A percentile compares a stretch with the other conserved stretches of the same genome.
Evolutionary conservation across 35 echinoderm and acorn worm genomes (phyloP).

Genomic region (Amphiura filiformis): DNA sequence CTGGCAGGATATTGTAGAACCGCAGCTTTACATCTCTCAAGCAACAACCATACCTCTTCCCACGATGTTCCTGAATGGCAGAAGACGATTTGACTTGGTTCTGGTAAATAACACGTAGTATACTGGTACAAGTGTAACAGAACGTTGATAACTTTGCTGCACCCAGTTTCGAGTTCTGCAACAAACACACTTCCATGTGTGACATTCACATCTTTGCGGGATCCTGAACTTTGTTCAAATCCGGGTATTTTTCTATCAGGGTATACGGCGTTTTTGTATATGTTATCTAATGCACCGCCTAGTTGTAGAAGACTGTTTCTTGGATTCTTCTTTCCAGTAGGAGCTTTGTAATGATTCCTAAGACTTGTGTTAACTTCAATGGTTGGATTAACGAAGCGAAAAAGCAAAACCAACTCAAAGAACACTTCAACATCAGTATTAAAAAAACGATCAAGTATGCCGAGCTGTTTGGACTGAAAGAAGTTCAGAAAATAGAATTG

Average conservation of each 20-base stretch:
- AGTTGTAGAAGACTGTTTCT: slow-evolving; percentile 4
- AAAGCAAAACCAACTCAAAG: background rate
- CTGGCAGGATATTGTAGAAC: background rate
- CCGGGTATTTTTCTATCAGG: background rate
- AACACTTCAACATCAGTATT: background rate
- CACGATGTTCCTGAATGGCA: slow-evolving; percentile 17
- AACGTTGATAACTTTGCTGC: slow-evolving; percentile 4
- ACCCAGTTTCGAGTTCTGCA: slow-evolving; percentile 8
- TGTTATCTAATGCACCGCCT: slow-evolving; percentile 9
- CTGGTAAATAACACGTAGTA: slow-evolving; percentile 21
- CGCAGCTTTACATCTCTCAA: slow-evolving; percentile 11
- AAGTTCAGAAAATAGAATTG: slow-evolving; percentile 30
- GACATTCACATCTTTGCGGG: background rate
- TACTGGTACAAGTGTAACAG: background rate
- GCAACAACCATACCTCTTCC: slow-evolving; percentile 20
- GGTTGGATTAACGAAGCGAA: slow-evolving; percentile 20
- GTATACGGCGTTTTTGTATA: background rate
- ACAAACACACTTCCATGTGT: slow-evolving; percentile 26
- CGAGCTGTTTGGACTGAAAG: slow-evolving; percentile 20
- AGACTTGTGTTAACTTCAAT: background rate
- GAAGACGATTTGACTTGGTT: slow-evolving; percentile 18
- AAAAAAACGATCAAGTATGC: slow-evolving; percentile 30
- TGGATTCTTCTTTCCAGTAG: background rate
- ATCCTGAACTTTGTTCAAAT: background rate
- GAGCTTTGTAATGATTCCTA: background rate